Percentiles rank a stretch among this genome's conserved stretches.
Conservation (phyloP, 2,113 vertebrate species). For the Talpa occidentalis region DNA sequence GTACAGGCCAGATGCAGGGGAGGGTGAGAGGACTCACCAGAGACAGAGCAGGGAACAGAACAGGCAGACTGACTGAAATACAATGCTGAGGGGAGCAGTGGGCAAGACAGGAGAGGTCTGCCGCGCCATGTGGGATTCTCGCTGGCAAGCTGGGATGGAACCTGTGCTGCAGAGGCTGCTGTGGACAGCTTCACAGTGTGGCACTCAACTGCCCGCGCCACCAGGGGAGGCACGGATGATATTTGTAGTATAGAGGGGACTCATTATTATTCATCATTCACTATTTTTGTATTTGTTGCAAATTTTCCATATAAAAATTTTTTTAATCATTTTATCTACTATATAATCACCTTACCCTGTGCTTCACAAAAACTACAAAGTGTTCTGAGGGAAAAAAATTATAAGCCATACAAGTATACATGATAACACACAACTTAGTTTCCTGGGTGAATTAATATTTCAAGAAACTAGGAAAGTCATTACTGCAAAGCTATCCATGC, state of each 20-base stretch:
- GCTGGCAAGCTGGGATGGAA: too few relatives aligned
- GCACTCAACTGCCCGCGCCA: too few relatives aligned
- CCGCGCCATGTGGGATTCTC: too few relatives aligned
- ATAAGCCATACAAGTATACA: neutral
- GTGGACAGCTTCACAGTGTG: too few relatives aligned
- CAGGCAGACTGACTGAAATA: too few relatives aligned
- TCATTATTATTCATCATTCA: neutral
- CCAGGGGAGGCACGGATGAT: too few relatives aligned
- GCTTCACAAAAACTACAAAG: neutral
- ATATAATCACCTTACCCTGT: neutral
- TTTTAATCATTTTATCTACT: neutral
- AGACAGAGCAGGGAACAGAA: too few relatives aligned
- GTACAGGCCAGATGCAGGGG: too few relatives aligned
- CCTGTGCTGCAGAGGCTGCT: too few relatives aligned
- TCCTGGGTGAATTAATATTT: slow-evolving; percentile 5
- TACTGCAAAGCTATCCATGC: neutral
- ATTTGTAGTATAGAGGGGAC: neutral
- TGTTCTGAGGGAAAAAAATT: neutral
- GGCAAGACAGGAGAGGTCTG: too few relatives aligned
- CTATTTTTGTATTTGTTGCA: neutral
- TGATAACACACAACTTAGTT: neutral
- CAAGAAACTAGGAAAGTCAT: neutral
- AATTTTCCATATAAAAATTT: neutral
- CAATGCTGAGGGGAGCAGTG: too few relatives aligned
- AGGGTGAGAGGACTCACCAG: too few relatives aligned